These are phyloP conservation scores for Tauraco hartlaubi DNA, from an alignment of 2,797 vertebrate genomes.

Conservation along the genomic window DNA sequence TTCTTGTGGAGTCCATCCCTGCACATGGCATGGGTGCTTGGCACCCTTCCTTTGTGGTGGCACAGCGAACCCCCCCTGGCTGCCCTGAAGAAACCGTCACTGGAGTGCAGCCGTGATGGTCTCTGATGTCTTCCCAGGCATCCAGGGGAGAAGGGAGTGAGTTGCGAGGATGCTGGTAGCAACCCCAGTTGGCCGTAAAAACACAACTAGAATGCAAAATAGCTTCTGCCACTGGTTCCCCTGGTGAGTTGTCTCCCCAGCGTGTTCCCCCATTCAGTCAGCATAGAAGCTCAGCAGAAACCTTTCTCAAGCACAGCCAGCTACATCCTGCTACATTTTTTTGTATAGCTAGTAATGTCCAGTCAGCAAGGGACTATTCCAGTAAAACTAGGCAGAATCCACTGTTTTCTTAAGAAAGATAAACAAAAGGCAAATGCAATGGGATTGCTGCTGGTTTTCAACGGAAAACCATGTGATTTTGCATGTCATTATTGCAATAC, in stretches of 20 bases:
- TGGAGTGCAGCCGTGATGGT: background rate
- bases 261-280: accelerated
- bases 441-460: background rate
- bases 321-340: background rate
- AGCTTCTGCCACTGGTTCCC: background rate
- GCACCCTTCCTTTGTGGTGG: background rate
- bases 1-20: background rate
- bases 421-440: conserved; percentile 29
- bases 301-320: background rate
- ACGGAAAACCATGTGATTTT: background rate
- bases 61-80: background rate
- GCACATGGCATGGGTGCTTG: accelerated
- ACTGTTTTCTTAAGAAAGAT: conserved; percentile 9
- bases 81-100: background rate
- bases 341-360: background rate
- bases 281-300: background rate
- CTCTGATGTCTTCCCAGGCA: background rate
- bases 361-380: background rate
- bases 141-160: background rate
- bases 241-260: background rate
- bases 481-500: background rate
- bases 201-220: background rate
- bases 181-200: background rate
- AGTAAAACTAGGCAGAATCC: conserved; percentile 3
- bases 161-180: background rate